These are phyloP conservation scores for Lamprotornis superbus DNA, from an alignment of 2,113 vertebrate genomes.

Conservation along the genomic window DNA sequence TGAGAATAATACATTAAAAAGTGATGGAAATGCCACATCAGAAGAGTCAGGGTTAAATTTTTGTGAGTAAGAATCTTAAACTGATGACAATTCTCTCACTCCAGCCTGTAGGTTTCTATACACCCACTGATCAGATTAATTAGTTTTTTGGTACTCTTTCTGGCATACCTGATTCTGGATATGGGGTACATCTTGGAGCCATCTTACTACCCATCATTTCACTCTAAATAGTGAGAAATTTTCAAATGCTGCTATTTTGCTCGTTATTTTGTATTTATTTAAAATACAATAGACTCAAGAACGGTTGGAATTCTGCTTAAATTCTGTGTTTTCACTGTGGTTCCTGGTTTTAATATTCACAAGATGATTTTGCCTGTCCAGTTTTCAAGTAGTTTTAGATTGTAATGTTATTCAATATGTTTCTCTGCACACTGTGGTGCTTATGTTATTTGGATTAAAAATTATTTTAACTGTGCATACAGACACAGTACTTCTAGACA, in stretches of 20 bases:
- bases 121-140: neutral
- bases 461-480: neutral
- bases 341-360: neutral
- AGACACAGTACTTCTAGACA: neutral
- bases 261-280: neutral
- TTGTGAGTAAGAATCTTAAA: neutral
- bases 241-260: neutral
- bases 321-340: neutral
- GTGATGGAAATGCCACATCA: neutral
- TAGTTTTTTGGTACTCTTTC: neutral
- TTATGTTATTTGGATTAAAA: neutral
- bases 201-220: neutral
- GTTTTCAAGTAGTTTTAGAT: neutral
- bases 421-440: neutral
- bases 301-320: neutral
- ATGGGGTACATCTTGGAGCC: neutral
- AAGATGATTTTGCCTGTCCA: neutral
- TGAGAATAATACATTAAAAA: neutral
- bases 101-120: neutral
- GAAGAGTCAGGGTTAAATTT: neutral
- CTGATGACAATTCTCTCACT: accelerated
- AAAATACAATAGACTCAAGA: neutral
- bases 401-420: neutral
- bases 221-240: neutral
- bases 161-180: neutral